Percentiles rank a stretch among this genome's conserved stretches.
phyloP scores from a whole-genome alignment of 2,113 vertebrate species.

The Phycodurus eques region DNA sequence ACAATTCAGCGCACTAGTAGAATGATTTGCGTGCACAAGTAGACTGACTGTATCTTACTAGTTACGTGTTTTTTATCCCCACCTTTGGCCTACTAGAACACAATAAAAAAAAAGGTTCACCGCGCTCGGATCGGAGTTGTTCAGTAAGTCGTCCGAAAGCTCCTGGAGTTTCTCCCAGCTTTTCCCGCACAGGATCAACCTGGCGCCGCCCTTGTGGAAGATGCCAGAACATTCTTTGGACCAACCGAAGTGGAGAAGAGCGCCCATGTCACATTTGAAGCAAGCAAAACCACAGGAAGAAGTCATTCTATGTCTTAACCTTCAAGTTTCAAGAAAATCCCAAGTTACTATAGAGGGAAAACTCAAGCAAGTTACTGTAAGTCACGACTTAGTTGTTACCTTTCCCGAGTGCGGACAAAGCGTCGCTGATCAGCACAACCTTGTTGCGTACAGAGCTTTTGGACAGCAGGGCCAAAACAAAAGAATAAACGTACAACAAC shows the following conservation, averaged over 20 bases:
- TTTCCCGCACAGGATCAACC: constrained; percentile 88
- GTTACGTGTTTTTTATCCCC: no score
- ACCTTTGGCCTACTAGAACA: no score
- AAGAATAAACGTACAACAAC: constrained; percentile 82
- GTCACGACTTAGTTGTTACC: constrained; percentile 67
- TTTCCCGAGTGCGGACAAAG: constrained; percentile 84
- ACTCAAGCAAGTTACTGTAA: not conserved
- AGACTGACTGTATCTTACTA: no score
- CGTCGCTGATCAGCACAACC: constrained; percentile 89
- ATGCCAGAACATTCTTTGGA: constrained; percentile 82
- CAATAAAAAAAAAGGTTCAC: constrained; percentile 61
- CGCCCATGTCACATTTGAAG: not conserved
- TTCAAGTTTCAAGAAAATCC: no score
- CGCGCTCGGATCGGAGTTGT: constrained; percentile 79
- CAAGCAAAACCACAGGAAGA: not conserved
- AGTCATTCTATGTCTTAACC: not conserved
- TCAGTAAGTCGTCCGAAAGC: constrained; percentile 78
- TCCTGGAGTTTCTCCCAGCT: constrained; percentile 85
- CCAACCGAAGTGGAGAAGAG: not conserved
- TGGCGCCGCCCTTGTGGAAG: constrained; percentile 85
- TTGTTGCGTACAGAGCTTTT: constrained; percentile 88
- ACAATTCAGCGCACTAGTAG: no score
- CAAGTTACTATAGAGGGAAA: not conserved
- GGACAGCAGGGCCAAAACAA: constrained; percentile 76
- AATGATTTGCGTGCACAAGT: no score